A percentile compares a stretch with the other conserved stretches of the same genome.
Conservation (phyloP, 2,113 vertebrate species). For the Laterallus jamaicensis region DNA sequence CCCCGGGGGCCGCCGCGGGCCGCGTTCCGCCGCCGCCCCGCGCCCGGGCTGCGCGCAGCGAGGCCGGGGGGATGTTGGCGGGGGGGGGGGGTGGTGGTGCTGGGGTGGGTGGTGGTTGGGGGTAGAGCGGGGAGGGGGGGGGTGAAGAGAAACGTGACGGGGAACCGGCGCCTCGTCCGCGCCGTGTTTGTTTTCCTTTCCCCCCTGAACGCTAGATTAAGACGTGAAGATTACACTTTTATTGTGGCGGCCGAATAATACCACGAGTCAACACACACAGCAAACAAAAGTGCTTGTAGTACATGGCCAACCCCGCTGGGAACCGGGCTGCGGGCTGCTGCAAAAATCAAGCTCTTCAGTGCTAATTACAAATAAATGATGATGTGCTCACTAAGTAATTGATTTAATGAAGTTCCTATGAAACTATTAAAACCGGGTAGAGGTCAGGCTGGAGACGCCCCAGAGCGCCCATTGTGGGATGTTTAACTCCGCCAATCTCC, state of each 20-base stretch:
- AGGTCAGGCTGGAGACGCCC: slow-evolving; percentile 87
- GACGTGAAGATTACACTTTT: slow-evolving; percentile 74
- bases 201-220: slow-evolving; percentile 74
- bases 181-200: slow-evolving; percentile 72
- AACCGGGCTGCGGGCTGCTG: slow-evolving; percentile 67
- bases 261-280: slow-evolving; percentile 74
- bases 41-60: slow-evolving; percentile 18
- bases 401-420: slow-evolving; percentile 94
- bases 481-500: slow-evolving; percentile 86
- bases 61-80: not conserved
- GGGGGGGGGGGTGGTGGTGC: not conserved
- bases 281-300: slow-evolving; percentile 76
- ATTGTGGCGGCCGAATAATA: slow-evolving; percentile 71
- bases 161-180: slow-evolving; percentile 16
- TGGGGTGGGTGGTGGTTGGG: not conserved
- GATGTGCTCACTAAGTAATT: slow-evolving; percentile 89
- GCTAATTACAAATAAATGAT: slow-evolving; percentile 87
- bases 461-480: slow-evolving; percentile 84
- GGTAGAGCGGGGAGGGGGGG: too few species aligned
- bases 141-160: not conserved
- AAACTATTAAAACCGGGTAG: slow-evolving; percentile 88
- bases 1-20: not conserved
- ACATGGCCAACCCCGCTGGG: slow-evolving; percentile 76
- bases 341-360: slow-evolving; percentile 75
- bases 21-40: not conserved